Evolutionary conservation across 2,888 invertebrate genomes (phyloP).

Genomic region (Agriopis marginaria): DNA sequence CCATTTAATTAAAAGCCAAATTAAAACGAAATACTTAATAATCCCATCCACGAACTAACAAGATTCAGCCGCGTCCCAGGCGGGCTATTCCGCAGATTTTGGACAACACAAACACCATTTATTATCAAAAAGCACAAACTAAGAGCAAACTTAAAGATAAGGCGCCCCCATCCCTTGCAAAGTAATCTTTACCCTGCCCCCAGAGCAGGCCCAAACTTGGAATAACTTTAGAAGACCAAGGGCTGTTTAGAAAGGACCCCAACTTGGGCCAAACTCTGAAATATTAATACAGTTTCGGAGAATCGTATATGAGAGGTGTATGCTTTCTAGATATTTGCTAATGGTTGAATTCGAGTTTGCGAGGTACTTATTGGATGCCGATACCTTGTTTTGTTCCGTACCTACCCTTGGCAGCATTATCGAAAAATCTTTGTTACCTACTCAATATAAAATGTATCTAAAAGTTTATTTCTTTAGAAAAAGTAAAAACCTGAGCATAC

Average conservation of each 20-base stretch:
- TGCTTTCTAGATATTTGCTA: conserved; percentile 71
- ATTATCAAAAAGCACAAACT: conserved; percentile 68
- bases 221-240: conserved; percentile 86
- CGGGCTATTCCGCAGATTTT: conserved; percentile 44
- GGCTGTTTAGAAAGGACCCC: conserved; percentile 86
- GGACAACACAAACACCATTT: conserved; percentile 53
- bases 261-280: conserved; percentile 76
- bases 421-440: no score
- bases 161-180: conserved; percentile 68
- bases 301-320: conserved; percentile 80
- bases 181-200: conserved; percentile 81
- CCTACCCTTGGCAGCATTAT: no score
- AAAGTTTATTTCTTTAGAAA: no score
- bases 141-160: conserved; percentile 75
- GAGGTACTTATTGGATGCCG: conserved; percentile 46
- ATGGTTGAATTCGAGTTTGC: conserved; percentile 47
- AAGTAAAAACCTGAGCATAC: no score
- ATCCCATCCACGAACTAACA: conserved; percentile 21
- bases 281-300: conserved; percentile 86
- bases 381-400: conserved; percentile 43
- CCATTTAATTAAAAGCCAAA: conserved; percentile 18
- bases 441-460: no score
- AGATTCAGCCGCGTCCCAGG: conserved; percentile 28
- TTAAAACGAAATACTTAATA: conserved; percentile 27
- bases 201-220: conserved; percentile 78